Evolutionary conservation across 2,113 vertebrate species (phyloP), one percentile per base, ranked within the genome.

Genomic region (Nymphicus hollandicus): DNA sequence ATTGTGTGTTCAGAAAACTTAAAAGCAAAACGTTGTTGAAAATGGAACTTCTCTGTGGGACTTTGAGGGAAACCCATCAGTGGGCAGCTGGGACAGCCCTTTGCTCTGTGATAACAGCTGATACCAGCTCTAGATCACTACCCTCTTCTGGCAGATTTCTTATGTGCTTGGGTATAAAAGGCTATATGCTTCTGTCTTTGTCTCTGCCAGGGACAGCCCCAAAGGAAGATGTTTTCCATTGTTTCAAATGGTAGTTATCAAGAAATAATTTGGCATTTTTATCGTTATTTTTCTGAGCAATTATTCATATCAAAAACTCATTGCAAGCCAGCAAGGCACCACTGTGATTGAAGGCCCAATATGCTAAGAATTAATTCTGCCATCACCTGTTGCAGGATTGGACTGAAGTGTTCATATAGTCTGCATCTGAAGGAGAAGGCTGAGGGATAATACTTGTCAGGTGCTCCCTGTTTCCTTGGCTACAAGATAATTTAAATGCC

Each of bases 391-490:
- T 53, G 58, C n/a, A 39, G 43, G 41, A 2, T 16, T 52, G 82
- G 60, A 53, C 47, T 3, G 1, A 73, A 18, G 14, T 52, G 24
- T 22, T 86, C 3, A 0, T 15, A 4, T 22, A 0, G 3, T 50
- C 86, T 76, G 73, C 60, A 20, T 58, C 49, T 33, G 50, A 22
- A 79, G 73, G 70, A 80, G 73, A 29, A 60, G 39, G 47, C 31
- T 31, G 65, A 69, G 73, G 71, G 65, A 31, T 17, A 49, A 58
- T 61, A 17, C 49, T 89, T 79, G 46, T 11, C 92, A 88, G 77
- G 70, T 81, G 35, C 81, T 73, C 55, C 49, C 71, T 43, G 81
- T 92, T 96, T 92, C 92, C 93, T 86, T 94, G 91, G 74, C 71
- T 96, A 77, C 93, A 56, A 47, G 66, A 33, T 76, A 49, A 68